Conservation (phyloP, 2,113 vertebrate species). For the Formicarius rufipectus region DNA sequence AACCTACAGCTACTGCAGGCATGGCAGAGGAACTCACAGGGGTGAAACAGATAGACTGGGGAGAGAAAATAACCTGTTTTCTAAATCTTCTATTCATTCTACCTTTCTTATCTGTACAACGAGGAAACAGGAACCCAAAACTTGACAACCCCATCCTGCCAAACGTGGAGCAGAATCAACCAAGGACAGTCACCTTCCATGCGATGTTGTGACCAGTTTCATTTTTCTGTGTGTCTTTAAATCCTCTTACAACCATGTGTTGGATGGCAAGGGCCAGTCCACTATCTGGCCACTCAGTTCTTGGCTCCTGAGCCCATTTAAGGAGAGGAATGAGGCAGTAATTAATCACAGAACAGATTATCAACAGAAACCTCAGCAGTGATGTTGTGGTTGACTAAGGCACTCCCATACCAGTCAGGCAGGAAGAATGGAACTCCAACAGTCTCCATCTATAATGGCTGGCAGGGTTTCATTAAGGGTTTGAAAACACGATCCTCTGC, state of each 20-base stretch:
- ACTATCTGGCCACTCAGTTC: background rate
- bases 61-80: background rate
- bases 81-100: background rate
- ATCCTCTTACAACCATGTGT: background rate
- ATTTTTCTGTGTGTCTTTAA: background rate
- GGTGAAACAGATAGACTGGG: background rate
- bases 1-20: background rate
- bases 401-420: background rate
- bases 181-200: background rate
- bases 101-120: background rate
- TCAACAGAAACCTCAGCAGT: background rate
- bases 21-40: background rate
- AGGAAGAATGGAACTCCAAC: background rate
- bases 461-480: background rate
- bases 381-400: fast-evolving
- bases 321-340: background rate
- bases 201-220: background rate
- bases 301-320: background rate
- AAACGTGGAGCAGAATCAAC: background rate
- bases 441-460: background rate
- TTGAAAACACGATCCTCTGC: background rate
- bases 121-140: background rate
- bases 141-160: background rate
- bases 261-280: background rate
- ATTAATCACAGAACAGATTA: background rate